phyloP scores from a whole-genome alignment of 2,797 vertebrate species.

The Lophius americanus region DNA sequence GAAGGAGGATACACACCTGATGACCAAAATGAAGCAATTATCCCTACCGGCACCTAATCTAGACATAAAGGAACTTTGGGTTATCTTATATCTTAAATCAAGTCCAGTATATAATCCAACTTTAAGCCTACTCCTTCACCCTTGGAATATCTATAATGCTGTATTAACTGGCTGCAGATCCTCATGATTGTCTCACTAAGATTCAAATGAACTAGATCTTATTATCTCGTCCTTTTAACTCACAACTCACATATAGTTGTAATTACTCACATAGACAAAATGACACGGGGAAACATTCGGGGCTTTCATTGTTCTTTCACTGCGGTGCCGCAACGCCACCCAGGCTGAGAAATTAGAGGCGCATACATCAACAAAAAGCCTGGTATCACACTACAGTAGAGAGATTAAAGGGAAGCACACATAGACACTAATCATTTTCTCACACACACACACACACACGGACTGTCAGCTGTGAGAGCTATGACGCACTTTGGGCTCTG shows the following conservation, averaged over 20 bases:
- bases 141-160: too few relatives aligned
- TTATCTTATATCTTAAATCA: too few relatives aligned
- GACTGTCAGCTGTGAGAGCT: constrained; percentile 78
- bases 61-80: too few relatives aligned
- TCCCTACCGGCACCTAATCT: too few relatives aligned
- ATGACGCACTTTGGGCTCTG: constrained; percentile 83
- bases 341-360: constrained; percentile 49
- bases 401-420: constrained; percentile 57
- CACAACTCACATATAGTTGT: constrained; percentile 19
- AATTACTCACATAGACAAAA: constrained; percentile 22
- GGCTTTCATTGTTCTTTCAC: constrained; percentile 48
- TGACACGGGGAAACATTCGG: constrained; percentile 11
- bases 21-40: too few relatives aligned
- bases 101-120: too few relatives aligned
- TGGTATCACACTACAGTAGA: constrained; percentile 56
- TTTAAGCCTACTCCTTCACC: too few relatives aligned
- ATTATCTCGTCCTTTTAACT: constrained; percentile 13
- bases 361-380: constrained; percentile 50
- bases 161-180: too few relatives aligned
- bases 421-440: constrained; percentile 25
- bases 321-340: constrained; percentile 41
- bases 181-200: too few relatives aligned
- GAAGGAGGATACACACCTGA: too few relatives aligned
- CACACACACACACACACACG: constrained; percentile 49
- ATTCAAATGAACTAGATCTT: not conserved